phyloP scores from a whole-genome alignment of 1,140 invertebrate genomes.

The Neodiprion virginianus region DNA sequence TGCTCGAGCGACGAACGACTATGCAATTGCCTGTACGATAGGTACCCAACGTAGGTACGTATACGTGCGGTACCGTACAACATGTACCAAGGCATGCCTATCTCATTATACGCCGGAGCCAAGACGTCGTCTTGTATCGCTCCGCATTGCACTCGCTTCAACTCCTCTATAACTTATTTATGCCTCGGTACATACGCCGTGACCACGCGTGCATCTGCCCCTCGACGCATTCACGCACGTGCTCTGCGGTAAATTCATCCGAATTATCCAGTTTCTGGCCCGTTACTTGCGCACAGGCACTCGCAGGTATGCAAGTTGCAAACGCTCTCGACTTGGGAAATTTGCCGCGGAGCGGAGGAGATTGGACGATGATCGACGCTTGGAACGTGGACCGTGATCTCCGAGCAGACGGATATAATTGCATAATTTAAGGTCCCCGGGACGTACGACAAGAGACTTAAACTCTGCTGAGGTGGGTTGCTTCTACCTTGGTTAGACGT shows the following conservation, averaged over 20 bases:
- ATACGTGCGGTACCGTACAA: background rate
- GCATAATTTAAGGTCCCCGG: constrained; percentile 7
- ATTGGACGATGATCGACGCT: background rate
- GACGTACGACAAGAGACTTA: background rate
- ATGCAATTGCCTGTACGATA: background rate
- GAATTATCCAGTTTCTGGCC: background rate
- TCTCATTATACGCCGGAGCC: background rate
- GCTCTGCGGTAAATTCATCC: background rate
- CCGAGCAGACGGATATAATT: background rate
- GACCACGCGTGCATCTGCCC: background rate
- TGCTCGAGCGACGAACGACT: background rate
- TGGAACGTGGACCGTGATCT: background rate
- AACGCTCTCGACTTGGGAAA: too few relatives aligned
- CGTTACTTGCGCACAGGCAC: background rate
- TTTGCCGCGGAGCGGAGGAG: background rate
- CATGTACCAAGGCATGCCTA: background rate
- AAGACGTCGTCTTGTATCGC: background rate
- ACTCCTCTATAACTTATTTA: background rate
- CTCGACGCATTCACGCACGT: background rate
- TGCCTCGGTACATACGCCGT: background rate
- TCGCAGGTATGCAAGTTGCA: background rate
- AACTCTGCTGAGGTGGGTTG: background rate
- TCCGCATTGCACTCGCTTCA: background rate
- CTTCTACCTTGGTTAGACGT: background rate
- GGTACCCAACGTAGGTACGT: background rate